Evolutionary conservation across 1,140 invertebrate genomes (phyloP).

Genomic region (Drosophila parvula): DNA sequence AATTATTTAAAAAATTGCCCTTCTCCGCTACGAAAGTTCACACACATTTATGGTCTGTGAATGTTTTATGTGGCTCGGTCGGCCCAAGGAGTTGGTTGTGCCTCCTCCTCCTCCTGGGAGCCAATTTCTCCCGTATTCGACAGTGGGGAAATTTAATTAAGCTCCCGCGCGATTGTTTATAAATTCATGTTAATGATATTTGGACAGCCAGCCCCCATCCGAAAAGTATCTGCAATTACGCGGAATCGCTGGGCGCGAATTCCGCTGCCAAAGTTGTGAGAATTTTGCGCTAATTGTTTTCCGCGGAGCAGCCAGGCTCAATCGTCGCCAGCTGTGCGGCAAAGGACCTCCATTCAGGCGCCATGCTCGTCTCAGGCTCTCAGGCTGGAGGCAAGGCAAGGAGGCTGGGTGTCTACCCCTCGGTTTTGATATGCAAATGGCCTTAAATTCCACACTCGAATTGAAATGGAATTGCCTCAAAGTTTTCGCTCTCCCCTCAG

Average conservation of each 20-base stretch:
- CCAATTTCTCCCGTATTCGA: slow-evolving; percentile 3
- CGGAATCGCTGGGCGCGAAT: slow-evolving; percentile 60
- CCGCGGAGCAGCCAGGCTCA: slow-evolving; percentile 21
- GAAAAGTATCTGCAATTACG: slow-evolving; percentile 77
- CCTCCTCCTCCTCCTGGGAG: not conserved
- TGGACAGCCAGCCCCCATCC: slow-evolving; percentile 31
- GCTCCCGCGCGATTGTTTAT: slow-evolving; percentile 76
- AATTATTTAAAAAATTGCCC: slow-evolving; percentile 67
- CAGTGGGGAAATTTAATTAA: slow-evolving; percentile 73
- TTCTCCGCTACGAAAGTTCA: slow-evolving; percentile 30
- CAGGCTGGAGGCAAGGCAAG: not conserved
- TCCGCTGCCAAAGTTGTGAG: slow-evolving; percentile 53
- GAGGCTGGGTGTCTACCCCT: slow-evolving; percentile 43
- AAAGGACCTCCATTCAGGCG: slow-evolving; percentile 12
- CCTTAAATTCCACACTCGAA: slow-evolving; percentile 74
- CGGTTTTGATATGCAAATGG: slow-evolving; percentile 81
- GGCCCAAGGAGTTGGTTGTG: slow-evolving; percentile 3
- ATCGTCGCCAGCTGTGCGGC: slow-evolving; percentile 67
- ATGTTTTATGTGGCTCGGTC: slow-evolving; percentile 41
- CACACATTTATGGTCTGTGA: slow-evolving; percentile 60
- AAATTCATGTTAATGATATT: slow-evolving; percentile 83
- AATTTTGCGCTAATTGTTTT: slow-evolving; percentile 81
- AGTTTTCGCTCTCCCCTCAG: slow-evolving; percentile 54
- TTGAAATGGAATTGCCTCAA: slow-evolving; percentile 77
- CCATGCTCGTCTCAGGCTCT: slow-evolving; percentile 6